Evolutionary conservation across 1,140 invertebrate genomes (phyloP).

Genomic region (Scylla paramamosain): DNA sequence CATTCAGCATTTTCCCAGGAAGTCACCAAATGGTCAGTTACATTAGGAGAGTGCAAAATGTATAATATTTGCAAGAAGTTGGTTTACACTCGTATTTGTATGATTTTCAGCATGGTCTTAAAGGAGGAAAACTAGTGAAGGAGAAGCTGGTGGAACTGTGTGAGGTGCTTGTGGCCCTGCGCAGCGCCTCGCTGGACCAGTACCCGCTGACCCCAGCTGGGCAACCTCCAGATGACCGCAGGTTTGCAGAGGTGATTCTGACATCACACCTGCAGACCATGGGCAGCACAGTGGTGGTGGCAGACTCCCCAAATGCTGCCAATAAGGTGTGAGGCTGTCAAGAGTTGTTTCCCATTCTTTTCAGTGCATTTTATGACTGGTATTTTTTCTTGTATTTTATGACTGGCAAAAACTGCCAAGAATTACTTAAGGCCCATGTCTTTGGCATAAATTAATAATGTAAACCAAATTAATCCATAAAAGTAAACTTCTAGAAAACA

Average conservation of each 20-base stretch:
- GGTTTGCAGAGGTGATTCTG: constrained; percentile 69
- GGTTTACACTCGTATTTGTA: too few species aligned
- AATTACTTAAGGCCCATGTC: too few species aligned
- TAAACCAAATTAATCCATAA: too few species aligned
- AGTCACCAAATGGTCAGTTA: too few species aligned
- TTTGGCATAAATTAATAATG: too few species aligned
- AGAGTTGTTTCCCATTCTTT: background rate
- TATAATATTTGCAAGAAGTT: too few species aligned
- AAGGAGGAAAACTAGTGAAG: constrained; percentile 61
- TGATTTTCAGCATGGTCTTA: constrained; percentile 63
- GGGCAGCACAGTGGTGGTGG: constrained; percentile 69
- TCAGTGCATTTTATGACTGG: background rate
- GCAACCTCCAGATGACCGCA: constrained; percentile 70
- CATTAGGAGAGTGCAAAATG: too few species aligned
- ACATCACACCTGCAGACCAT: constrained; percentile 72
- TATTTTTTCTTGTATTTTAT: background rate
- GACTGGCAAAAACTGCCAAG: too few species aligned
- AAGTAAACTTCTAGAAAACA: too few species aligned
- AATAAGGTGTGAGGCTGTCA: constrained; percentile 60
- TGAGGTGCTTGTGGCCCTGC: constrained; percentile 64
- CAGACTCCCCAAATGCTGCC: constrained; percentile 72
- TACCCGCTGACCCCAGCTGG: constrained; percentile 67
- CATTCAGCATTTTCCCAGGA: too few species aligned
- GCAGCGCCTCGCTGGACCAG: constrained; percentile 68
- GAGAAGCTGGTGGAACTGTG: constrained; percentile 67